These are phyloP conservation scores for Pimephales promelas DNA, from an alignment of 2,113 vertebrate species.

Conservation along the genomic window DNA sequence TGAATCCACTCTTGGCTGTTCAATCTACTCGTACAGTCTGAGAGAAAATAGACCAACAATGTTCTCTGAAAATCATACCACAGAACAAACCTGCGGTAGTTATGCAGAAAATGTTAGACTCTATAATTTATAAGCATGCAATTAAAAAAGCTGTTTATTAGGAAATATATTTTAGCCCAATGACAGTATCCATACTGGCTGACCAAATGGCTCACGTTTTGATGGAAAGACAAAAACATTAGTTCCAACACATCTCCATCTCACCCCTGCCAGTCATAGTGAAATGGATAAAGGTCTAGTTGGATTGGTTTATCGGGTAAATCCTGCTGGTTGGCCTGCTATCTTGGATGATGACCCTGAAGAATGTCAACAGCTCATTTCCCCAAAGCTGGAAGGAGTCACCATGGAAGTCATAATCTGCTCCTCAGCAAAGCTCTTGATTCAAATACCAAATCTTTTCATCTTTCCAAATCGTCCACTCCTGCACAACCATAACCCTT, in stretches of 20 bases:
- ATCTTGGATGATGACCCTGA: constrained; percentile 88
- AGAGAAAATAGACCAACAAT: not conserved
- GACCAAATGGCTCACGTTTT: not conserved
- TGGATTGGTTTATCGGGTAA: constrained; percentile 85
- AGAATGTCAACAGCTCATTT: constrained; percentile 93
- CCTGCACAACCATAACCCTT: not conserved
- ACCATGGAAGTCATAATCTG: constrained; percentile 81
- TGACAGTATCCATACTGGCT: not conserved
- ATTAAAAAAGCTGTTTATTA: not conserved
- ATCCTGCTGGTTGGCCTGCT: constrained; percentile 86
- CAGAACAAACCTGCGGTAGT: not conserved
- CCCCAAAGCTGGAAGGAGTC: constrained; percentile 80
- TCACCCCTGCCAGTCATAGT: constrained; percentile 74
- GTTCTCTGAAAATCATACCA: constrained; percentile 20
- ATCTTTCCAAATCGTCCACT: constrained; percentile 68
- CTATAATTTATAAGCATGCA: not conserved
- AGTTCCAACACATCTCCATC: constrained; percentile 69
- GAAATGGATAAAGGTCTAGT: constrained; percentile 85
- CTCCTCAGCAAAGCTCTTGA: constrained; percentile 77
- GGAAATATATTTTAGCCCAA: not conserved
- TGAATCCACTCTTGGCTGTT: not conserved
- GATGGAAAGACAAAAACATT: not conserved
- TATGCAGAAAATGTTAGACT: not conserved
- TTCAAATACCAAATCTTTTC: constrained; percentile 83
- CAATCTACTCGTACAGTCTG: not conserved